These are phyloP conservation scores for Meliscaeva auricollis DNA, from an alignment of 2,888 invertebrate species.

Conservation along the genomic window DNA sequence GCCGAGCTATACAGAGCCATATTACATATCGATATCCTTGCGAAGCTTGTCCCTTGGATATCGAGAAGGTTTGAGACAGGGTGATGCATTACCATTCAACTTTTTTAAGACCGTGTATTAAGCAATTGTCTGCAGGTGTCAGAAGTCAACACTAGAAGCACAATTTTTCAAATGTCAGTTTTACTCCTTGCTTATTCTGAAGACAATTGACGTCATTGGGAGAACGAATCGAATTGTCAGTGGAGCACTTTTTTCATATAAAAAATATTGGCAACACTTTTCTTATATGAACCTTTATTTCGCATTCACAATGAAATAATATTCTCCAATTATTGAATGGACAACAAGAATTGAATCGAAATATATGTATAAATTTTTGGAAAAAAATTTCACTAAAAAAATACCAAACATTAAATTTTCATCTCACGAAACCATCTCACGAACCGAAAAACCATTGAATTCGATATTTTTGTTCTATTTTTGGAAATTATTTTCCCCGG, in stretches of 20 bases:
- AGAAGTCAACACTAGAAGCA: too few relatives aligned
- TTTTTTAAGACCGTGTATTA: too few relatives aligned
- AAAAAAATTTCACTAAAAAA: background rate
- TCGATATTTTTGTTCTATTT: conserved; percentile 2
- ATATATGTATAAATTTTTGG: background rate
- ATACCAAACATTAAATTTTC: conserved; percentile 63
- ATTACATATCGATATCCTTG: too few relatives aligned
- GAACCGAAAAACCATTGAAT: conserved; percentile 3
- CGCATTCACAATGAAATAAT: conserved; percentile 29
- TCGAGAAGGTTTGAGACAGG: too few relatives aligned
- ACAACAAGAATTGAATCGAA: background rate
- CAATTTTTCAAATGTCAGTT: too few relatives aligned
- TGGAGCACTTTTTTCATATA: background rate
- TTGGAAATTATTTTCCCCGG: conserved; percentile 13
- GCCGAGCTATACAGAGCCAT: too few relatives aligned
- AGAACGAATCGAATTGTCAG: too few relatives aligned
- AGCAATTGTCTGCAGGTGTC: too few relatives aligned
- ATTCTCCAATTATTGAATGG: conserved; percentile 16
- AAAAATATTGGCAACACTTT: background rate
- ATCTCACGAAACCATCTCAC: conserved; percentile 54
- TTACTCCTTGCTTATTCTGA: too few relatives aligned
- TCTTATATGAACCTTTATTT: conserved; percentile 3
- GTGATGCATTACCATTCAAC: too few relatives aligned
- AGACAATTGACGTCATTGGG: too few relatives aligned
- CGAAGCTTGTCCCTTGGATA: too few relatives aligned